Percentiles rank a stretch among this genome's conserved stretches.
Evolutionary conservation across 2,888 invertebrate species (phyloP).

Genomic region (Lasioglossum calceatum): DNA sequence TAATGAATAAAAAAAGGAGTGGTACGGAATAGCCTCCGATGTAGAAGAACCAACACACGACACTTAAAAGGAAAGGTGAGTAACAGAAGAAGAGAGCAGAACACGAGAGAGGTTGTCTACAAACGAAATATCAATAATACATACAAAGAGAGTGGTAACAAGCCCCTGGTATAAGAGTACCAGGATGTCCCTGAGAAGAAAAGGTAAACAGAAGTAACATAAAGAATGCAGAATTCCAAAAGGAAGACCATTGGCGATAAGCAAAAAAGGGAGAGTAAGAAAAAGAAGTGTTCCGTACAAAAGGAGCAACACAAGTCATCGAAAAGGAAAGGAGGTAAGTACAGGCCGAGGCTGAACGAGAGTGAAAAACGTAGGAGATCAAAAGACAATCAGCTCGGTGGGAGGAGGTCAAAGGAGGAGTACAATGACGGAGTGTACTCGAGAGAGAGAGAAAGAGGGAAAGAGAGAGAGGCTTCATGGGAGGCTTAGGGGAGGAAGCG

Average conservation of each 20-base stretch:
- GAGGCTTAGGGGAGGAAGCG: slow-evolving; percentile 41
- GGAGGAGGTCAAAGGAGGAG: slow-evolving; percentile 22
- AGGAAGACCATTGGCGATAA: not conserved
- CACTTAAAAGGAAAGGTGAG: not conserved
- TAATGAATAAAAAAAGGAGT: not conserved
- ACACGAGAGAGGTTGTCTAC: not conserved
- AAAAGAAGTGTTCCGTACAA: not conserved
- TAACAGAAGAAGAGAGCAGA: not conserved
- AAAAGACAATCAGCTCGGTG: slow-evolving; percentile 43
- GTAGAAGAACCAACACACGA: not conserved
- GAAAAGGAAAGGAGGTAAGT: not conserved
- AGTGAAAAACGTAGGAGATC: slow-evolving; percentile 43
- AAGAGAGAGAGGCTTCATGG: slow-evolving; percentile 2
- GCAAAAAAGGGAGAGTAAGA: not conserved
- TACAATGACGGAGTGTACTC: slow-evolving; percentile 26
- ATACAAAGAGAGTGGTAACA: not conserved
- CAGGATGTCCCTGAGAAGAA: not conserved
- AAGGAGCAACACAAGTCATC: not conserved
- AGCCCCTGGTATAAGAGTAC: not conserved
- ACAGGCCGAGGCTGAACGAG: not conserved
- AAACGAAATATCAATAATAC: not conserved
- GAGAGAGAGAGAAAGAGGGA: not conserved
- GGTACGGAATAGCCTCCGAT: not conserved
- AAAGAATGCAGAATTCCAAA: not conserved
- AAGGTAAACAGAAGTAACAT: not conserved